Evolutionary conservation across 1,140 invertebrate genomes (phyloP).

Genomic region (Eciton burchellii): DNA sequence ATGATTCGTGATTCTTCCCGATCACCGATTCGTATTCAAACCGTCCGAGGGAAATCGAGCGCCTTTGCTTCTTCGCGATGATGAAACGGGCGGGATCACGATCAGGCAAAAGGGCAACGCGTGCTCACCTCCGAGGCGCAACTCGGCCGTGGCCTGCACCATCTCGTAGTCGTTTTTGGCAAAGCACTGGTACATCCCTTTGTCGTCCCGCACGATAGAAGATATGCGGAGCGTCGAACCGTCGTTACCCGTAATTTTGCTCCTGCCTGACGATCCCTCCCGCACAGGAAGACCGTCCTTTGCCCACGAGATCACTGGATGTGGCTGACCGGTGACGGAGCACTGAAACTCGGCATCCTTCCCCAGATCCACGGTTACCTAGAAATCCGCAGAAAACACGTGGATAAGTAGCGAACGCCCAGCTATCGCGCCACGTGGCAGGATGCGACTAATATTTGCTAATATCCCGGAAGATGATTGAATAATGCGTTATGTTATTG

Average conservation of each 20-base stretch:
- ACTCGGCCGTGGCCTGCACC: constrained; percentile 92
- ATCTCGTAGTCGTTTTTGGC: constrained; percentile 94
- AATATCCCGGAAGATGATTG: constrained; percentile 23
- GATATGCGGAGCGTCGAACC: constrained; percentile 86
- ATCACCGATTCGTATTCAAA: not conserved
- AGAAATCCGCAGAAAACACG: constrained; percentile 14
- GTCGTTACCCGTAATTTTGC: constrained; percentile 80
- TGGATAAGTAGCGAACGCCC: not conserved
- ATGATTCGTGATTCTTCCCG: not conserved
- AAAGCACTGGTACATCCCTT: constrained; percentile 96
- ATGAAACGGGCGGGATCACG: not conserved
- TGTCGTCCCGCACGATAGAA: constrained; percentile 91
- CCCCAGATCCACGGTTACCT: constrained; percentile 91
- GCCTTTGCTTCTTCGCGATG: not conserved
- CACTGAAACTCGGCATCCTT: constrained; percentile 94
- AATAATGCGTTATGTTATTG: constrained; percentile 11
- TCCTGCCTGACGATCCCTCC: constrained; percentile 84
- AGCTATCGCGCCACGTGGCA: not conserved
- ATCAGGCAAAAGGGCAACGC: not conserved
- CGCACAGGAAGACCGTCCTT: constrained; percentile 92
- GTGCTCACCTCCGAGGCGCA: constrained; percentile 92
- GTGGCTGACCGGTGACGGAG: constrained; percentile 93
- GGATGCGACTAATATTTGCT: constrained; percentile 33
- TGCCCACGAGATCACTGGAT: constrained; percentile 93
- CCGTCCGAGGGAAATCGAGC: not conserved